Base-by-base conservation (phyloP, 1,140 invertebrate species). In the Drepana arcuata region DNA sequence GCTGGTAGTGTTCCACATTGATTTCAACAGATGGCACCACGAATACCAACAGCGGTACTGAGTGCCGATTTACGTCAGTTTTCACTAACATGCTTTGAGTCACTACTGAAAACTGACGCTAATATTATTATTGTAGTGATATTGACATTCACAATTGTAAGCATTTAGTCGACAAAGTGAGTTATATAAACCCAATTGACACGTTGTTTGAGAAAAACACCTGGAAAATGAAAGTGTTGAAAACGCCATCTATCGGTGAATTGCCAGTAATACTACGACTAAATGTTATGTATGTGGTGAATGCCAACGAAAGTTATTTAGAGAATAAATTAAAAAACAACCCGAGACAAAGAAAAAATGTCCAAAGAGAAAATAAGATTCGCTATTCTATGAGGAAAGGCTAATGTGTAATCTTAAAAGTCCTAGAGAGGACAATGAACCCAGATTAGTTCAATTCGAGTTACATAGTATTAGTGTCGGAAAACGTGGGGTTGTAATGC, bases 1-100 rank as follows among this genome's bases (percentile, higher is more conserved):
- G 11, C 92, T 99, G 37, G 94, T 99, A 25, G 96, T 99, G 50
- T 99, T 99, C 84, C 97, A 99, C 86, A 98, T 99, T 70, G 97
- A 99, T 84, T 99, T 99, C 86, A 99, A 99, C 84, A 89, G 96
- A 68, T 99, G 97, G 97, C 97, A 99, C 84, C 97, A 98, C 73
- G 97, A 99, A 84, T 99, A 96, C 82, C 95, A 97, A 73, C 94
- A 96, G 80, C 89, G 93, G 54, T 94, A 94, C 86, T 94, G 88
- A 89, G 57, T 37, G 49, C 31, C 18, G 30, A 33, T 35, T 13
- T 61, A 36, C 49, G 29, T 29, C 43, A 41, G 45, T 35, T 52
- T 47, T 34, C 39, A 53, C 31, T 46, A 35, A 21, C 10, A 34
- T 12, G 11, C 10, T 11, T 21, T 34, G 11, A 23, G n/a, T 7